These are phyloP conservation scores for Pseudomugil tenellus DNA, from an alignment of 2,797 vertebrate genomes.

Conservation along the genomic window DNA sequence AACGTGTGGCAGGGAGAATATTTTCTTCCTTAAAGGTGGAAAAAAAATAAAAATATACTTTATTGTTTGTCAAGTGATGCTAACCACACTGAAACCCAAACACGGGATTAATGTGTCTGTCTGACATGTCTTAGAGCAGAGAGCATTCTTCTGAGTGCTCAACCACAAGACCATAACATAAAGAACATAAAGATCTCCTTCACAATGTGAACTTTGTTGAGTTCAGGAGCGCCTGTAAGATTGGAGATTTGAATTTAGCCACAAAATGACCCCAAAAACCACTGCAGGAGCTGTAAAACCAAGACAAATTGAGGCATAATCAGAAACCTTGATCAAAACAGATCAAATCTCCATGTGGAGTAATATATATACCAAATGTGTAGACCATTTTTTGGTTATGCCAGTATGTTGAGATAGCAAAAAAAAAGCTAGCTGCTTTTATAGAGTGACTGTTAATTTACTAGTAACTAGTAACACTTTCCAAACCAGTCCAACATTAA, in stretches of 20 bases:
- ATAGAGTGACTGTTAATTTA: too few relatives aligned
- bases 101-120: not conserved
- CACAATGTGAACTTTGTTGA: constrained; percentile 25
- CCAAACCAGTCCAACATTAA: too few relatives aligned
- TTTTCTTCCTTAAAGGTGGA: not conserved
- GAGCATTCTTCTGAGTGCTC: constrained; percentile 9
- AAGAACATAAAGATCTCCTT: constrained; percentile 4
- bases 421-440: too few relatives aligned
- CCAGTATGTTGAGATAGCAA: too few relatives aligned
- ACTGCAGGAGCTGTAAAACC: not conserved
- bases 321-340: too few relatives aligned
- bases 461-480: too few relatives aligned
- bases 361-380: too few relatives aligned
- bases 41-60: not conserved
- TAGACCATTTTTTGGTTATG: too few relatives aligned
- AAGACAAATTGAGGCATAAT: not conserved
- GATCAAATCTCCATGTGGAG: too few relatives aligned
- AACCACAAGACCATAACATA: constrained; percentile 33
- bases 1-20: constrained; percentile 1
- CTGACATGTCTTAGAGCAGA: constrained; percentile 5
- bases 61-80: constrained; percentile 2
- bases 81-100: not conserved
- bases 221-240: not conserved
- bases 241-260: not conserved
- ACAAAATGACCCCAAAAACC: not conserved